phyloP scores from a whole-genome alignment of 2,888 invertebrate species.

The Eristalis pertinax region DNA sequence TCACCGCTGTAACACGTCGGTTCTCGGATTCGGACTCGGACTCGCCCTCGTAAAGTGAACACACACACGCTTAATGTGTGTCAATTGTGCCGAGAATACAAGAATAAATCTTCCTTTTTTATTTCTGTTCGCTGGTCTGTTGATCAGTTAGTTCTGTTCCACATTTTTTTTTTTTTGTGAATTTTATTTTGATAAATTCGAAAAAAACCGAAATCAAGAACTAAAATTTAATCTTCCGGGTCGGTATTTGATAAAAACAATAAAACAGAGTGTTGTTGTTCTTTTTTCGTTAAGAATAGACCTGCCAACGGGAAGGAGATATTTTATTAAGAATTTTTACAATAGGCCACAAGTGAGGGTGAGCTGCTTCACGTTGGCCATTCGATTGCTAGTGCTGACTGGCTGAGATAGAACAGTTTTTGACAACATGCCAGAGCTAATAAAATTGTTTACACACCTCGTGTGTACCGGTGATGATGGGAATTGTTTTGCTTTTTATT shows the following conservation, averaged over 20 bases:
- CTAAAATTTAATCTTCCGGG: neutral
- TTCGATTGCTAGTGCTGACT: conserved; percentile 1
- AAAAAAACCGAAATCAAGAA: neutral
- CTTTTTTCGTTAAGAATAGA: neutral
- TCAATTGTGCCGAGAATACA: neutral
- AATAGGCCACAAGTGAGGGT: neutral
- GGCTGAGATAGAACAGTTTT: conserved; percentile 19
- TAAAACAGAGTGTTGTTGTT: neutral
- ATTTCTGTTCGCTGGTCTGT: neutral
- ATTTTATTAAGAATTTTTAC: neutral
- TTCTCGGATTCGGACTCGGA: neutral
- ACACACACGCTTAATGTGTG: neutral
- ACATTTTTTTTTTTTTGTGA: too few relatives aligned
- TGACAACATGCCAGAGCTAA: conserved; percentile 38
- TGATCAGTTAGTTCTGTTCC: neutral
- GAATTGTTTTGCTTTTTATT: neutral
- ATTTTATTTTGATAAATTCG: neutral
- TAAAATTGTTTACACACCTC: conserved; percentile 45
- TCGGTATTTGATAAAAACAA: neutral
- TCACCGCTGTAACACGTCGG: neutral
- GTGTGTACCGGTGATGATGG: conserved; percentile 1
- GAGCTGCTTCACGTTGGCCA: neutral
- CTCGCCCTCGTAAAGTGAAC: neutral
- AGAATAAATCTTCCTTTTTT: neutral
- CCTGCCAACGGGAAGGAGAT: neutral